Percentiles rank a stretch among this genome's conserved stretches.
Conservation (phyloP, 92 coral and sea anemone genomes). For the Heliopora coerulea region DNA sequence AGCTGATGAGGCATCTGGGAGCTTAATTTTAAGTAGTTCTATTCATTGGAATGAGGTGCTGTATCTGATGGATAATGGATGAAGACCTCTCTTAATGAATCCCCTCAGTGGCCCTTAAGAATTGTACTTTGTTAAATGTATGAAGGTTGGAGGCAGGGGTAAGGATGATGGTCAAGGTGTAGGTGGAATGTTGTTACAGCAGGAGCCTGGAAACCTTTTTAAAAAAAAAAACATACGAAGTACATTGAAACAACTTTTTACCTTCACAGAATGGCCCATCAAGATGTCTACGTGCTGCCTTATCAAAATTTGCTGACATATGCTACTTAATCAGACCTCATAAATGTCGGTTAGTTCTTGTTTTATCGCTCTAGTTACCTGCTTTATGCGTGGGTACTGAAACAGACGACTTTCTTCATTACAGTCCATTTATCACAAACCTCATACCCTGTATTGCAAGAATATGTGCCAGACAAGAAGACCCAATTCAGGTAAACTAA, state of each 20-base stretch:
- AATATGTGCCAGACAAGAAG: constrained; percentile 75
- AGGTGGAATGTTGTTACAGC: neutral
- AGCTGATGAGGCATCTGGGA: too few relatives aligned
- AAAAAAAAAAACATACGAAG: neutral
- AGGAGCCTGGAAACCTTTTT: neutral
- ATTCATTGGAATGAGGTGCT: too few relatives aligned
- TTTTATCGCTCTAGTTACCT: too few relatives aligned
- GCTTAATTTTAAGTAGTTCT: too few relatives aligned
- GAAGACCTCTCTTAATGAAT: too few relatives aligned
- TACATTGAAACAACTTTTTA: neutral
- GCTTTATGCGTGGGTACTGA: too few relatives aligned
- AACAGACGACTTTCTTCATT: neutral
- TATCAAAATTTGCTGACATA: constrained; percentile 87
- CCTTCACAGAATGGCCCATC: constrained; percentile 71
- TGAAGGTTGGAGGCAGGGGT: too few relatives aligned
- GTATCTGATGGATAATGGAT: too few relatives aligned
- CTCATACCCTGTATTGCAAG: constrained; percentile 85
- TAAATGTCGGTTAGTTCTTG: constrained; percentile 87
- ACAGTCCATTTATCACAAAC: constrained; percentile 89
- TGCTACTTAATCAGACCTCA: constrained; percentile 92
- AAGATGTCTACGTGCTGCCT: constrained; percentile 92
- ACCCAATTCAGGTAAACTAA: constrained; percentile 89
- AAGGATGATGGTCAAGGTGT: too few relatives aligned
- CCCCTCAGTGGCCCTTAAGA: too few relatives aligned
- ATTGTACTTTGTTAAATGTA: neutral